These are phyloP conservation scores for Plodia interpunctella DNA, from an alignment of 1,140 invertebrate genomes.

Conservation along the genomic window DNA sequence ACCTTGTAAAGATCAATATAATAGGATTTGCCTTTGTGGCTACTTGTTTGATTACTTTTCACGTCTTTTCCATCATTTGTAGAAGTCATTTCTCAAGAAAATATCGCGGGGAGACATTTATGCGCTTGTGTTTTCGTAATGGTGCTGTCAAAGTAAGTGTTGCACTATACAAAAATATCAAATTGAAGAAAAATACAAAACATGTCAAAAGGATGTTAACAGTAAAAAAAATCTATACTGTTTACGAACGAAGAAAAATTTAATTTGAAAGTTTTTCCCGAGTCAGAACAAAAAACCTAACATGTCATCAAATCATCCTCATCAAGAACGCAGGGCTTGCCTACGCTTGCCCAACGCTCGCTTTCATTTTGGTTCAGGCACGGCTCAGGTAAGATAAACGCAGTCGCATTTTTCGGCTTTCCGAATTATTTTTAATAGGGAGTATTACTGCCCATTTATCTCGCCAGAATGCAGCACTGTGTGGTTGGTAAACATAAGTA, in stretches of 20 bases:
- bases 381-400: too few species aligned
- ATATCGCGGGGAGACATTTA: slow-evolving; percentile 76
- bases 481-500: too few species aligned
- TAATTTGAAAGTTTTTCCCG: too few species aligned
- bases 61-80: slow-evolving; percentile 76
- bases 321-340: too few species aligned
- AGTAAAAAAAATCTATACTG: slow-evolving; percentile 9
- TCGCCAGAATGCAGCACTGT: too few species aligned
- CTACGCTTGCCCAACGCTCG: too few species aligned
- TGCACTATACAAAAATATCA: slow-evolving; percentile 31
- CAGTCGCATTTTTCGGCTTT: too few species aligned
- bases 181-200: not conserved
- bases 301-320: too few species aligned
- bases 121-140: slow-evolving; percentile 74
- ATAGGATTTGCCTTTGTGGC: slow-evolving; percentile 68
- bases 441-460: too few species aligned
- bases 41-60: slow-evolving; percentile 70
- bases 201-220: slow-evolving; percentile 12
- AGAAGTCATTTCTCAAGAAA: slow-evolving; percentile 77
- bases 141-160: slow-evolving; percentile 68
- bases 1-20: slow-evolving; percentile 74
- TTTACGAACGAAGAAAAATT: not conserved
- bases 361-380: too few species aligned
- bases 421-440: too few species aligned
- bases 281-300: too few species aligned